Evolutionary conservation across 2,888 invertebrate genomes (phyloP).

Genomic region (Phyllotreta striolata): DNA sequence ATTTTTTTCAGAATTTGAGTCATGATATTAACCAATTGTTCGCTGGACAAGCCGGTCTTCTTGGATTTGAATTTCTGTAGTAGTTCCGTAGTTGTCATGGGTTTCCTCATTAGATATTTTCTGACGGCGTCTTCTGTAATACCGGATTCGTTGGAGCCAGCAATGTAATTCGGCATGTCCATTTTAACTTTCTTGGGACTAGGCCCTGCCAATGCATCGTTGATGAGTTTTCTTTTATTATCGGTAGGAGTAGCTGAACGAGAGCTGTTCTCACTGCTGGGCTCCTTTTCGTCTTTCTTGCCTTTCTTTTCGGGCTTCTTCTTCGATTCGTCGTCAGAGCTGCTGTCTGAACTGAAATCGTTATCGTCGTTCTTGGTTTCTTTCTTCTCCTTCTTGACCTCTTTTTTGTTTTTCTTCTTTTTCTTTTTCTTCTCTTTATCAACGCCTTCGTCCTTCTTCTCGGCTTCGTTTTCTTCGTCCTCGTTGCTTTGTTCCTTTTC

Average conservation of each 20-base stretch:
- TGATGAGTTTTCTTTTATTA: slow-evolving; percentile 59
- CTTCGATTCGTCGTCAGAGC: slow-evolving; percentile 75
- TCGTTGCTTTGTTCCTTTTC: slow-evolving; percentile 72
- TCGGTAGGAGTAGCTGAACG: slow-evolving; percentile 64
- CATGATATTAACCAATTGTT: slow-evolving; percentile 91
- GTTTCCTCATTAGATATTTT: slow-evolving; percentile 93
- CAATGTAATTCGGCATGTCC: slow-evolving; percentile 63
- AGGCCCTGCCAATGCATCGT: slow-evolving; percentile 61
- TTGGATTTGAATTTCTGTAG: slow-evolving; percentile 95
- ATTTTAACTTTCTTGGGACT: slow-evolving; percentile 66
- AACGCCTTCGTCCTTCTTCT: slow-evolving; percentile 64
- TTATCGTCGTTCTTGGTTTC: slow-evolving; percentile 65
- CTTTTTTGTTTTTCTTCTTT: slow-evolving; percentile 64
- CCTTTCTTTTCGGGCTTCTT: slow-evolving; percentile 61
- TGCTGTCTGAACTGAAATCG: slow-evolving; percentile 75
- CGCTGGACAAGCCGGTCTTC: slow-evolving; percentile 88
- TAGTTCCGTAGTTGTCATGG: slow-evolving; percentile 96
- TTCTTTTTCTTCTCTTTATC: slow-evolving; percentile 71
- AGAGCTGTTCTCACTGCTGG: slow-evolving; percentile 65
- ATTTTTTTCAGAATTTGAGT: slow-evolving; percentile 94
- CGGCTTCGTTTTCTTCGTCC: slow-evolving; percentile 76
- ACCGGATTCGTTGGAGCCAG: slow-evolving; percentile 78
- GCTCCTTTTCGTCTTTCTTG: slow-evolving; percentile 59
- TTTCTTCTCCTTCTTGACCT: slow-evolving; percentile 67
- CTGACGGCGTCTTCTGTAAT: slow-evolving; percentile 95